Conservation (phyloP, 2,797 vertebrate species). For the Macrochelys suwanniensis region DNA sequence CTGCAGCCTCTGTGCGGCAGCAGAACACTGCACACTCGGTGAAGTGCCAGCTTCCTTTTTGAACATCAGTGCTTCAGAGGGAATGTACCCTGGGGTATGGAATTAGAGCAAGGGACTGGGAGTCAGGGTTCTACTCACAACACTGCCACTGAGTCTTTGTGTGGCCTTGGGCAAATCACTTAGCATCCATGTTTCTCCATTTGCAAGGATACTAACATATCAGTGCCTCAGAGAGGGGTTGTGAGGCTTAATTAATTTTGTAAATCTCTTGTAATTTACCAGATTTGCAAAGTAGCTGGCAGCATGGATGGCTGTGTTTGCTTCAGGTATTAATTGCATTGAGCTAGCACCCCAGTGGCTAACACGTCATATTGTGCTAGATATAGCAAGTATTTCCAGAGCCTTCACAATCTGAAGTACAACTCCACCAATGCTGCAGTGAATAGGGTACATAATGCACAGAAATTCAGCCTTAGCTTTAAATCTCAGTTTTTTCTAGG, state of each 20-base stretch:
- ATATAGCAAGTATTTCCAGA: constrained; percentile 32
- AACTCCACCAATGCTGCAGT: neutral
- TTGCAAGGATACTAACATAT: constrained; percentile 42
- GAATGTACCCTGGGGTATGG: neutral
- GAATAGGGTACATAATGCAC: neutral
- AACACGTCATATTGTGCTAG: neutral
- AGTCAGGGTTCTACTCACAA: neutral
- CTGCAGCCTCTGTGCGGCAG: constrained; percentile 65
- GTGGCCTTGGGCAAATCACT: constrained; percentile 35
- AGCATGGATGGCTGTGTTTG: neutral
- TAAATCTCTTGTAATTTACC: neutral
- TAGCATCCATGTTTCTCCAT: neutral
- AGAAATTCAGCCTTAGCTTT: neutral
- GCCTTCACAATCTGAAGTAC: neutral
- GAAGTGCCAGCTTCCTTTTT: neutral
- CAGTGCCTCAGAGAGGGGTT: neutral
- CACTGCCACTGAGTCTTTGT: constrained; percentile 38
- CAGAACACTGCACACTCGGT: neutral
- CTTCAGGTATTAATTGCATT: neutral
- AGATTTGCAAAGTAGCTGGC: neutral
- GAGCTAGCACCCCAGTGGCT: neutral
- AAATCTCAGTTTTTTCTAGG: neutral
- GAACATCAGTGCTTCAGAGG: neutral
- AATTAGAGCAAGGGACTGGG: neutral
- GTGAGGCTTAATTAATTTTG: neutral